Percentiles rank a stretch among this genome's conserved stretches.
Evolutionary conservation across 1,140 invertebrate genomes (phyloP).

Genomic region (Agrypnia vestita): DNA sequence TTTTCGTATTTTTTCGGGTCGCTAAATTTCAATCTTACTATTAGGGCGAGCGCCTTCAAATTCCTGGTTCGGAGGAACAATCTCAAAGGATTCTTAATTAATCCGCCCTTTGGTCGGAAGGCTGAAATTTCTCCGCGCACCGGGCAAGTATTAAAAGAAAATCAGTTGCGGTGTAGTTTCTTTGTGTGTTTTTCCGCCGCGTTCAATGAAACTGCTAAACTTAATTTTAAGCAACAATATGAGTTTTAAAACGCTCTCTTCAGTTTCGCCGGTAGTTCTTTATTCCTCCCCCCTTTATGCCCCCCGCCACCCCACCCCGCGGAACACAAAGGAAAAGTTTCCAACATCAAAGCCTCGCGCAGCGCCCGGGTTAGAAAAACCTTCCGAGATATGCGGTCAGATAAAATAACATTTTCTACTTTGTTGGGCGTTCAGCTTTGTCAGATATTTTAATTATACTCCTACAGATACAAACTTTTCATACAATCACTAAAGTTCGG

Average conservation of each 20-base stretch:
- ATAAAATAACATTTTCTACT: conserved; percentile 43
- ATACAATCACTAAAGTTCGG: conserved; percentile 23
- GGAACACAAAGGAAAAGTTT: conserved; percentile 34
- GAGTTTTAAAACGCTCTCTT: conserved; percentile 26
- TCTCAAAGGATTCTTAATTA: conserved; percentile 31
- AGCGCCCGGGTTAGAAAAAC: conserved; percentile 29
- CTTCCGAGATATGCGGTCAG: conserved; percentile 39
- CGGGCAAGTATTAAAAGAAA: conserved; percentile 3
- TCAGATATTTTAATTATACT: conserved; percentile 44
- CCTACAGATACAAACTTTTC: conserved; percentile 31
- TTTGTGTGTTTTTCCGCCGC: conserved; percentile 20
- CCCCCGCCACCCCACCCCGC: too few relatives aligned
- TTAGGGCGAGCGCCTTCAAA: not conserved
- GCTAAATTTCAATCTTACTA: not conserved
- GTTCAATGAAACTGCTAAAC: conserved; percentile 29
- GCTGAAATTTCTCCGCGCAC: not conserved
- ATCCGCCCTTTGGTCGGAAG: conserved; percentile 3
- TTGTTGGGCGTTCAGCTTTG: conserved; percentile 5
- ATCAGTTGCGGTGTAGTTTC: conserved; percentile 2
- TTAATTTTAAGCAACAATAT: conserved; percentile 32
- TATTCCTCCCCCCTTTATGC: conserved; percentile 7
- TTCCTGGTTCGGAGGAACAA: conserved; percentile 4
- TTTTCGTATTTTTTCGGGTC: too few relatives aligned
- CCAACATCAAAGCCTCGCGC: conserved; percentile 23
- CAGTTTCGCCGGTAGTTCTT: conserved; percentile 34